Evolutionary conservation across 2,113 vertebrate genomes (phyloP).

Genomic region (Melanotaenia duboulayi): DNA sequence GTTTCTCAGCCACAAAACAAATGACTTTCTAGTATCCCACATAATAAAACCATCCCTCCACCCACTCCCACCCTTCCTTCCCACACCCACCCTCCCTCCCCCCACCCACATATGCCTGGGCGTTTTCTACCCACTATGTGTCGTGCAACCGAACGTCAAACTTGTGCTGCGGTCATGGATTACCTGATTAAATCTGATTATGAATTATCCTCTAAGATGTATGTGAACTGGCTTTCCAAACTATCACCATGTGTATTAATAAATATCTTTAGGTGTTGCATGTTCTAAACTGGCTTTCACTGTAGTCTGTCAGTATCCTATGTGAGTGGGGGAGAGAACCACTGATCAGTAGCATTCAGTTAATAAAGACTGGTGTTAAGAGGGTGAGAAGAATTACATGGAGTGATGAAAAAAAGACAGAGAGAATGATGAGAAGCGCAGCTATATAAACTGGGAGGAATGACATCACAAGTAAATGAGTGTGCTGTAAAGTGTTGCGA

Average conservation of each 20-base stretch:
- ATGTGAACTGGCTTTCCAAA: slow-evolving; percentile 11
- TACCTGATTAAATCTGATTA: slow-evolving; percentile 2
- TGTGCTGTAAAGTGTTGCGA: slow-evolving; percentile 3
- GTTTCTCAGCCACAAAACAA: slow-evolving; percentile 60
- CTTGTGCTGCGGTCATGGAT: slow-evolving; percentile 15
- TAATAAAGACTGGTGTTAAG: slow-evolving; percentile 60
- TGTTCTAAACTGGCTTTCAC: slow-evolving; percentile 77
- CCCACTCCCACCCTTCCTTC: slow-evolving; percentile 23
- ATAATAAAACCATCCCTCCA: slow-evolving; percentile 23
- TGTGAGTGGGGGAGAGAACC: slow-evolving; percentile 75
- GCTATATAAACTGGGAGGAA: slow-evolving; percentile 61
- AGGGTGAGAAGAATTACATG: slow-evolving; percentile 61
- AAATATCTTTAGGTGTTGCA: slow-evolving; percentile 26
- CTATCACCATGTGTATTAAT: slow-evolving; percentile 39
- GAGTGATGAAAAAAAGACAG: slow-evolving; percentile 48
- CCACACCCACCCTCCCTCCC: slow-evolving; percentile 41
- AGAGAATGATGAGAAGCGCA: slow-evolving; percentile 47
- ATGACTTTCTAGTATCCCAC: slow-evolving; percentile 51
- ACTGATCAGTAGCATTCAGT: slow-evolving; percentile 74
- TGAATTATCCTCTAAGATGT: slow-evolving; percentile 18
- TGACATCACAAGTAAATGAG: slow-evolving; percentile 34
- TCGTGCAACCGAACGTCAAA: slow-evolving; percentile 50
- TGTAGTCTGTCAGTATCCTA: slow-evolving; percentile 84
- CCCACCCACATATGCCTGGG: slow-evolving; percentile 78
- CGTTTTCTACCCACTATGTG: slow-evolving; percentile 69